phyloP scores from a whole-genome alignment of 2,888 invertebrate species.

The Torymus texanus region DNA sequence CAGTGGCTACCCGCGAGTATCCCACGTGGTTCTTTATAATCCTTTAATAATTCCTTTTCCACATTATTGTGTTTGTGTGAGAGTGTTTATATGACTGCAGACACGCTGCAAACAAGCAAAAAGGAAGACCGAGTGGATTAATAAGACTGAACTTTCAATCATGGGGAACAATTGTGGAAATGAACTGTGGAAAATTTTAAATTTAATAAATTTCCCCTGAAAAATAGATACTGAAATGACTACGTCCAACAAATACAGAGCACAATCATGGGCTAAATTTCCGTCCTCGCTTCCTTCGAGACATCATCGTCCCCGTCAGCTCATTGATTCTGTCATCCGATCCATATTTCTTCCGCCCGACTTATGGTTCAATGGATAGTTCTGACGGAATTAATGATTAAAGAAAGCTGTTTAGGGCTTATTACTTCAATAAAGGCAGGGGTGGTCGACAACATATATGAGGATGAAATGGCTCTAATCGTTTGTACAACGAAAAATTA shows the following conservation, averaged over 20 bases:
- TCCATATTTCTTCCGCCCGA: slow-evolving; percentile 3
- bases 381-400: slow-evolving; percentile 15
- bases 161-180: slow-evolving; percentile 14
- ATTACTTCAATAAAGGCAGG: too few relatives aligned
- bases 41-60: neutral
- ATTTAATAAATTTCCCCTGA: neutral
- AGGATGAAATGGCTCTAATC: too few relatives aligned
- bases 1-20: neutral
- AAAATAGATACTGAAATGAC: neutral
- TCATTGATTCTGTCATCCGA: slow-evolving; percentile 36
- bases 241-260: too few relatives aligned
- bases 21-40: neutral
- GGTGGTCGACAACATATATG: too few relatives aligned
- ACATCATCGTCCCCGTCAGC: slow-evolving; percentile 21
- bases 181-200: slow-evolving; percentile 27
- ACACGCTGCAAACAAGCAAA: slow-evolving; percentile 68
- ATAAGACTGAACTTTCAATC: slow-evolving; percentile 56
- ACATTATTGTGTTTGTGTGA: too few relatives aligned
- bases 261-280: too few relatives aligned
- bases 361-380: slow-evolving; percentile 7
- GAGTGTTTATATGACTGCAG: slow-evolving; percentile 41
- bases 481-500: too few relatives aligned
- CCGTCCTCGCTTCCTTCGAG: slow-evolving; percentile 6
- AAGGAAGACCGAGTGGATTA: slow-evolving; percentile 66
- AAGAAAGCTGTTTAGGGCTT: too few relatives aligned